Evolutionary conservation across 2,888 invertebrate genomes (phyloP).

Genomic region (Ptychoptera albimana): DNA sequence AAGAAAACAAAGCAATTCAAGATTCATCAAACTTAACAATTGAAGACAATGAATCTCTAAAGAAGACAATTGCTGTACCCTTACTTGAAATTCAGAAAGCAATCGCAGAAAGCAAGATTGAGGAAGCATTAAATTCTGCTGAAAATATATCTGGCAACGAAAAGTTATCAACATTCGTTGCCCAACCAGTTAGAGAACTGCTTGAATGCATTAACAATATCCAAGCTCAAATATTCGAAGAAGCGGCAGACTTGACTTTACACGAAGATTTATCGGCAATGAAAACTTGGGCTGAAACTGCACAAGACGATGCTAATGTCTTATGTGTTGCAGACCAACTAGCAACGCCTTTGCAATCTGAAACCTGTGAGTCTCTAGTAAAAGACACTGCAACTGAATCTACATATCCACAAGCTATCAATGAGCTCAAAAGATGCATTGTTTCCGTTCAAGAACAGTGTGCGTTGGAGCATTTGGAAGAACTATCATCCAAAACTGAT

Average conservation of each 20-base stretch:
- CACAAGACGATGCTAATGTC: slow-evolving; percentile 15
- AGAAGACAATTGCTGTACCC: slow-evolving; percentile 8
- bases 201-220: slow-evolving; percentile 21
- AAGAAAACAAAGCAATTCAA: slow-evolving; percentile 9
- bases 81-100: slow-evolving; percentile 8
- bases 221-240: slow-evolving; percentile 28
- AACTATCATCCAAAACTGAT: neutral
- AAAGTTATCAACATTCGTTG: neutral
- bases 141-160: slow-evolving; percentile 1
- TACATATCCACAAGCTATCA: neutral
- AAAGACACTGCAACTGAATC: slow-evolving; percentile 7
- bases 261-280: slow-evolving; percentile 29
- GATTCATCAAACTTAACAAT: slow-evolving; percentile 13
- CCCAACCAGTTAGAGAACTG: slow-evolving; percentile 13
- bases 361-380: slow-evolving; percentile 9
- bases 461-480: slow-evolving; percentile 7
- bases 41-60: slow-evolving; percentile 10
- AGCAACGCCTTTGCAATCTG: slow-evolving; percentile 2
- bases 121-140: slow-evolving; percentile 3
- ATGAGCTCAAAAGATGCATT: neutral
- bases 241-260: slow-evolving; percentile 36
- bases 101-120: slow-evolving; percentile 4
- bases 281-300: slow-evolving; percentile 12
- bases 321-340: slow-evolving; percentile 5
- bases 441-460: neutral